Conservation (phyloP, 1,140 invertebrate genomes). For the Platyscapa corneri region DNA sequence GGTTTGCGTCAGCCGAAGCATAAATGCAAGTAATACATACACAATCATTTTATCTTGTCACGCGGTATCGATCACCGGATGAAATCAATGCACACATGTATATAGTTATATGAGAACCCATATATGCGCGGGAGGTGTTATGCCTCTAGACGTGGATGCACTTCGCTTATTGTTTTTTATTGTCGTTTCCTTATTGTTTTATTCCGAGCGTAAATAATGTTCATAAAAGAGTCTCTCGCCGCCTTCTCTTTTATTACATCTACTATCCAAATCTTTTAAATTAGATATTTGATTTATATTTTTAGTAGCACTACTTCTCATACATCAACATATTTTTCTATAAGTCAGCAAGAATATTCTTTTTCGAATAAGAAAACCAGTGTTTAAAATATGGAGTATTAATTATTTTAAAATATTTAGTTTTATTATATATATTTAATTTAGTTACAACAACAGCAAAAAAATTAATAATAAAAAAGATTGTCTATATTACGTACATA, state of each 20-base stretch:
- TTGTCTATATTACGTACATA: no score
- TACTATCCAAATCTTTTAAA: not conserved
- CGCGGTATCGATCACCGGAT: slow-evolving; percentile 40
- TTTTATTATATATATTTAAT: no score
- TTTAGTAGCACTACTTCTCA: not conserved
- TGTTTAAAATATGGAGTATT: no score
- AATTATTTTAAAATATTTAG: no score
- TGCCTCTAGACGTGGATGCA: slow-evolving; percentile 3
- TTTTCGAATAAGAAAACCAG: no score
- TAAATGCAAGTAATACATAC: slow-evolving; percentile 29
- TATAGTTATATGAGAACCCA: not conserved
- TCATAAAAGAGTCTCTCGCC: not conserved
- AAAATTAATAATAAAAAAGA: no score
- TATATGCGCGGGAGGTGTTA: not conserved
- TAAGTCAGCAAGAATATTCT: no score
- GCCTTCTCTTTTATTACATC: not conserved
- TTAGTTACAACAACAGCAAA: no score
- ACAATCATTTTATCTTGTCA: slow-evolving; percentile 37
- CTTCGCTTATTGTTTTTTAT: slow-evolving; percentile 41
- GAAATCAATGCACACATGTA: slow-evolving; percentile 33
- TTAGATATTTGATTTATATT: not conserved
- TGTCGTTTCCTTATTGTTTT: slow-evolving; percentile 44
- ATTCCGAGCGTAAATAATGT: slow-evolving; percentile 45
- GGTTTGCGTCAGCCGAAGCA: slow-evolving; percentile 24
- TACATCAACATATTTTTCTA: not conserved